Conservation (phyloP, 2,888 invertebrate genomes). For the Tupiocoris notatus region DNA sequence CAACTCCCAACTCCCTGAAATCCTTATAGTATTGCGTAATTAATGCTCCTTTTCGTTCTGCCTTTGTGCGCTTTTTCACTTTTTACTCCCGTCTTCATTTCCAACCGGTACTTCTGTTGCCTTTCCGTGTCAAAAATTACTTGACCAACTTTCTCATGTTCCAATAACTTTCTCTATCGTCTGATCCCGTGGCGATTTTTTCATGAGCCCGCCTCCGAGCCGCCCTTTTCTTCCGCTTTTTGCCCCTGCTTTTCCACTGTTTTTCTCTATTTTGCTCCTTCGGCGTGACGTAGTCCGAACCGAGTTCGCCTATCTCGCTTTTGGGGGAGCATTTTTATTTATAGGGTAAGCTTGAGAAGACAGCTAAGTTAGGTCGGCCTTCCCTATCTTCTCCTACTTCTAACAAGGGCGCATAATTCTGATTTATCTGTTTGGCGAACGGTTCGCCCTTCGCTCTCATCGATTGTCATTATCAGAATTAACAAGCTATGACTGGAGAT, state of each 20-base stretch:
- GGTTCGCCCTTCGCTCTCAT: conserved; percentile 11
- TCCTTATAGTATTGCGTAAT: conserved; percentile 11
- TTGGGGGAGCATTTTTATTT: conserved; percentile 7
- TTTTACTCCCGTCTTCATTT: neutral
- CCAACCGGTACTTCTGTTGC: neutral
- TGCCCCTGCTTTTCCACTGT: neutral
- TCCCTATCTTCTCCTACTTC: neutral
- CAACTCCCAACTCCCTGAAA: neutral
- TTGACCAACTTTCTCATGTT: conserved; percentile 8
- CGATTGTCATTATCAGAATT: conserved; percentile 26
- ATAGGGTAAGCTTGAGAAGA: neutral
- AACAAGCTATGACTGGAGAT: conserved; percentile 13
- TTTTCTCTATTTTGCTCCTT: neutral
- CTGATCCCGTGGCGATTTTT: neutral
- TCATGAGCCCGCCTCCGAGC: neutral
- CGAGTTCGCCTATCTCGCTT: neutral
- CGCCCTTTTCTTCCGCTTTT: neutral
- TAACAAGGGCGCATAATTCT: conserved; percentile 4
- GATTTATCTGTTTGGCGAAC: conserved; percentile 20
- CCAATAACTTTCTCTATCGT: neutral
- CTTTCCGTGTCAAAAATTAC: neutral
- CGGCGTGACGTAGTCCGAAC: neutral
- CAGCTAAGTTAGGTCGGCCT: neutral
- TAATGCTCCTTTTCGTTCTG: neutral
- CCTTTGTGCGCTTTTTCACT: neutral